Percentiles rank a stretch among this genome's conserved stretches.
Conservation (phyloP, 1,140 invertebrate genomes). For the Aleiodes sp. region DNA sequence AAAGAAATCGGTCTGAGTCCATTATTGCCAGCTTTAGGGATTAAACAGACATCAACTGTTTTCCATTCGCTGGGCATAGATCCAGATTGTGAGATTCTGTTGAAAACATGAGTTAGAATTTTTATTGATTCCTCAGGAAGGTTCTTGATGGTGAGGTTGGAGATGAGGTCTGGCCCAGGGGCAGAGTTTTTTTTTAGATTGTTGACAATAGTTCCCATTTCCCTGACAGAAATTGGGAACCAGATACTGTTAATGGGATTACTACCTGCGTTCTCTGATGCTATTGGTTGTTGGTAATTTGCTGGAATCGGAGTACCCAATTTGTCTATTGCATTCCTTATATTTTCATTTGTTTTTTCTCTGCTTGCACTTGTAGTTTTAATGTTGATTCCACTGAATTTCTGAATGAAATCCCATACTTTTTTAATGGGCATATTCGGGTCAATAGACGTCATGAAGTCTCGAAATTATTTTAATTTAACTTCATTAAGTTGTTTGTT, state of each 20-base stretch:
- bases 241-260: background rate
- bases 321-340: background rate
- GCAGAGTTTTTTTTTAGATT: constrained; percentile 29
- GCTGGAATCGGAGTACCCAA: background rate
- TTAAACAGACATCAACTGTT: constrained; percentile 26
- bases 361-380: too few relatives aligned
- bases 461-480: background rate
- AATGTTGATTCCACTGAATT: too few relatives aligned
- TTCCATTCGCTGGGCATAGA: constrained; percentile 28
- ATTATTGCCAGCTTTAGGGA: constrained; percentile 25
- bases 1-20: constrained; percentile 37
- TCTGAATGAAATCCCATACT: background rate
- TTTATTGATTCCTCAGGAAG: background rate
- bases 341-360: too few relatives aligned
- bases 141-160: constrained; percentile 24
- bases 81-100: constrained; percentile 23
- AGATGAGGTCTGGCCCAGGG: constrained; percentile 35
- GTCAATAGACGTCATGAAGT: background rate
- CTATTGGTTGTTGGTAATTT: background rate
- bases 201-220: constrained; percentile 12
- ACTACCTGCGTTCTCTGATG: background rate
- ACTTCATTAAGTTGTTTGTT: background rate
- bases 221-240: background rate
- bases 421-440: background rate
- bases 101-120: constrained; percentile 30